These are phyloP conservation scores for Drosophila greeni DNA, from an alignment of 2,888 invertebrate genomes.

Conservation along the genomic window DNA sequence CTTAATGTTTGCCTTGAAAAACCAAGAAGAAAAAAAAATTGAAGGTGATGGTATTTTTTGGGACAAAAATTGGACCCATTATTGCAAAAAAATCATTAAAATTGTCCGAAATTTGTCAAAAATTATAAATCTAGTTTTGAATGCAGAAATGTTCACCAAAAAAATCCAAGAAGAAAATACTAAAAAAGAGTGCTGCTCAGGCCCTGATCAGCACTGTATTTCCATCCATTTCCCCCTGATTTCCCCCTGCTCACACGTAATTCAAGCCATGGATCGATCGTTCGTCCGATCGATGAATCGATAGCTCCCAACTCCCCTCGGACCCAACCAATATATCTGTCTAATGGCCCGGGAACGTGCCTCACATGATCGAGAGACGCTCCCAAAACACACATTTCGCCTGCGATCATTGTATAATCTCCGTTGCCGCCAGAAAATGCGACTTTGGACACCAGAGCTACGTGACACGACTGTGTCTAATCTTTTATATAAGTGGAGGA, in stretches of 20 bases:
- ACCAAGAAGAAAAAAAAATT: no score
- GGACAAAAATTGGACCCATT: no score
- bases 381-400: constrained; percentile 39
- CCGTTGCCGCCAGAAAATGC: constrained; percentile 4
- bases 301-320: constrained; percentile 6
- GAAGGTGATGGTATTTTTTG: no score
- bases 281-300: constrained; percentile 1
- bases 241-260: neutral
- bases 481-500: constrained; percentile 58
- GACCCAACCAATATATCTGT: constrained; percentile 30
- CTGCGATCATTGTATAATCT: constrained; percentile 49
- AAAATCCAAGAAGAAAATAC: no score
- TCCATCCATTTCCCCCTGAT: neutral
- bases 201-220: no score
- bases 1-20: no score
- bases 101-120: no score
- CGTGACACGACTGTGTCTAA: constrained; percentile 57
- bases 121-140: no score
- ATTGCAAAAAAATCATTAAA: no score
- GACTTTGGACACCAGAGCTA: constrained; percentile 31
- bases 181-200: no score
- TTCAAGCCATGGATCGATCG: neutral
- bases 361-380: constrained; percentile 35
- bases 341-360: constrained; percentile 27
- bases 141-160: no score